Percentiles rank a stretch among this genome's conserved stretches.
Conservation (phyloP, 2,888 invertebrate genomes). For the Melanostoma scalare region DNA sequence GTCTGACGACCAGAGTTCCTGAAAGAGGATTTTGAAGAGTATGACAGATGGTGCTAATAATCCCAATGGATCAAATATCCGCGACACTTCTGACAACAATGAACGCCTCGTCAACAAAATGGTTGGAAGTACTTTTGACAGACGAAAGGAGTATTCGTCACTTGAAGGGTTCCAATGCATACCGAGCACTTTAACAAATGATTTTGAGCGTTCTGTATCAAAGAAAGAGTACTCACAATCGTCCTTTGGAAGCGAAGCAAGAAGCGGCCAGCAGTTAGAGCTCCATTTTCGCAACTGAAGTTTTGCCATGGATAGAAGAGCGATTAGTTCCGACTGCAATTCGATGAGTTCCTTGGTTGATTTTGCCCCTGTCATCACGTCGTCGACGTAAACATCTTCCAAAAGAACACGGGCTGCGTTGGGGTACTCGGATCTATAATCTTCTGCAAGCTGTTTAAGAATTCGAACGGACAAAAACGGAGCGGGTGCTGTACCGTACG, state of each 20-base stretch:
- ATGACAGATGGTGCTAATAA: conserved; percentile 52
- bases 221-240: no score
- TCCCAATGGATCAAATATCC: no score
- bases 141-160: no score
- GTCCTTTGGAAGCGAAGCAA: neutral
- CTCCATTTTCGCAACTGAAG: conserved; percentile 35
- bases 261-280: conserved; percentile 15
- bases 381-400: no score
- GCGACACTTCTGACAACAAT: no score
- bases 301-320: conserved; percentile 3
- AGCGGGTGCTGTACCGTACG: conserved; percentile 46
- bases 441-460: neutral
- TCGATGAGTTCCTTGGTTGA: no score
- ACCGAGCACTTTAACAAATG: no score
- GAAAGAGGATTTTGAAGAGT: conserved; percentile 58
- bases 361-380: no score
- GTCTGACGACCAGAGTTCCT: conserved; percentile 54
- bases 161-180: no score
- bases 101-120: no score
- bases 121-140: no score
- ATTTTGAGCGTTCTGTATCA: no score
- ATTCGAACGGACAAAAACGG: conserved; percentile 28
- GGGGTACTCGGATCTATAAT: conserved; percentile 38
- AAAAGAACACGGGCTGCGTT: conserved; percentile 6
- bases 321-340: conserved; percentile 2